These are phyloP conservation scores for Mormyrops boulengeri DNA, from an alignment of 2,797 vertebrate species.

Conservation along the genomic window DNA sequence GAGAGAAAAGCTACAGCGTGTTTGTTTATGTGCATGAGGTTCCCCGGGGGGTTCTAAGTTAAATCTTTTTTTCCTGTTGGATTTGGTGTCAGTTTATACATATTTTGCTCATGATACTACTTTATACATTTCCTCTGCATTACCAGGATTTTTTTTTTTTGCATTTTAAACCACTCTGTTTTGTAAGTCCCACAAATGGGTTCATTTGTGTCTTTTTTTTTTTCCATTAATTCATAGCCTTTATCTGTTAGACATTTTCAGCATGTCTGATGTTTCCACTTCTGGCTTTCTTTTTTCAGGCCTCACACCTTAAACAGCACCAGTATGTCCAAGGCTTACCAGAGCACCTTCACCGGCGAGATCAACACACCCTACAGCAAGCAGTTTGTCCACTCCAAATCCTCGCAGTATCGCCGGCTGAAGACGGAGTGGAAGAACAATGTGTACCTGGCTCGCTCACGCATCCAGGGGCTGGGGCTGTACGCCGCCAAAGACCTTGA, in stretches of 20 bases:
- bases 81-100: background rate
- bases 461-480: slow-evolving; percentile 92
- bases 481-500: slow-evolving; percentile 96
- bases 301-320: slow-evolving; percentile 98
- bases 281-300: slow-evolving; percentile 51
- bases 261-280: too few species aligned
- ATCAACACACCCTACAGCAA: slow-evolving; percentile 99
- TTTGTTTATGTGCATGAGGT: background rate
- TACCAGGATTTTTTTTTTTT: background rate
- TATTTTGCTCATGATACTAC: background rate
- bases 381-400: slow-evolving; percentile 99
- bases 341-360: slow-evolving; percentile 98
- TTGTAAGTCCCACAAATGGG: too few species aligned
- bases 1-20: slow-evolving; percentile 28
- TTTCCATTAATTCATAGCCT: background rate
- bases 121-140: background rate
- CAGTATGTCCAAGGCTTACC: slow-evolving; percentile 97
- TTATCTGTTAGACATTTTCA: background rate
- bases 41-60: background rate
- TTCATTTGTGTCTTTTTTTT: background rate
- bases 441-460: slow-evolving; percentile 92
- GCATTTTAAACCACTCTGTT: background rate
- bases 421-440: slow-evolving; percentile 99
- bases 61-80: background rate
- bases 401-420: slow-evolving; percentile 95